Percentiles rank a stretch among this genome's conserved stretches.
Evolutionary conservation across 2,113 vertebrate species (phyloP).

Genomic region (Archilochus colubris): DNA sequence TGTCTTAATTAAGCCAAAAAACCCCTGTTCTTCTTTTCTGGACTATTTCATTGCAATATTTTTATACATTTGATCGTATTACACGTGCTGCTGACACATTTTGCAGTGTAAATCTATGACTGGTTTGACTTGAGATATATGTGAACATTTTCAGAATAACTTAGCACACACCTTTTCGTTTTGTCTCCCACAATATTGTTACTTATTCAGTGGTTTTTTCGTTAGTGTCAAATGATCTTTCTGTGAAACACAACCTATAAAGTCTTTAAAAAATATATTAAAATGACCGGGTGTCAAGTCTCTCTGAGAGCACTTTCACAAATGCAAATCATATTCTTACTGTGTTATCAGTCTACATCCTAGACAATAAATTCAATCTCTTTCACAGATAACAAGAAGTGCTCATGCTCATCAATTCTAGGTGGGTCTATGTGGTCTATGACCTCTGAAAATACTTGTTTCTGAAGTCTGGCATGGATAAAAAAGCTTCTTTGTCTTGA

Average conservation of each 20-base stretch:
- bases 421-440: background rate
- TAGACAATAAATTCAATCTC: background rate
- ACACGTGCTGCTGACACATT: background rate
- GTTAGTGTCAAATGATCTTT: background rate
- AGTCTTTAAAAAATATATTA: background rate
- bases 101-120: background rate
- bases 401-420: slow-evolving; percentile 8
- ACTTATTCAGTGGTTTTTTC: background rate
- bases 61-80: background rate
- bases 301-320: background rate
- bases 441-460: slow-evolving; percentile 7
- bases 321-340: background rate
- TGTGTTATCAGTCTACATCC: background rate
- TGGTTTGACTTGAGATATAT: background rate
- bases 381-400: background rate
- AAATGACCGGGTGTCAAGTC: background rate
- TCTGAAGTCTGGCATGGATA: background rate
- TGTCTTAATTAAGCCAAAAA: background rate
- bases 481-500: background rate
- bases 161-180: background rate
- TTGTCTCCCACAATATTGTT: background rate
- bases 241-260: background rate
- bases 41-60: background rate
- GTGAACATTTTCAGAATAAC: background rate
- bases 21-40: background rate